A percentile compares a stretch with the other conserved stretches of the same genome.
phyloP scores from a whole-genome alignment of 2,113 vertebrate genomes.

The Nannospalax galili region DNA sequence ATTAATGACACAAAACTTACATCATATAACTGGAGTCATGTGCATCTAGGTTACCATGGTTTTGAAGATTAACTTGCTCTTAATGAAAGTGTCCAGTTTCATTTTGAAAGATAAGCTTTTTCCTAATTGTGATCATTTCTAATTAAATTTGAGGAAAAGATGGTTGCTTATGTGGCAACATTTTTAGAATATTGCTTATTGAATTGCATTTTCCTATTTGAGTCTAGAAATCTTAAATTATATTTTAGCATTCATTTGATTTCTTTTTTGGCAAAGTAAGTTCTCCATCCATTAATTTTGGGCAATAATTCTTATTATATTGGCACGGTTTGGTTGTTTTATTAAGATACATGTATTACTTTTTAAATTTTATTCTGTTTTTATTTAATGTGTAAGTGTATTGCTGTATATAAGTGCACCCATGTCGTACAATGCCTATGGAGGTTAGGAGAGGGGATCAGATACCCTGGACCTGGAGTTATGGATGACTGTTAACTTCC shows the following conservation, averaged over 20 bases:
- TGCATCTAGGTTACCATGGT: not conserved
- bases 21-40: not conserved
- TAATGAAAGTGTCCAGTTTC: constrained; percentile 21
- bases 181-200: constrained; percentile 70
- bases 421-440: too few relatives aligned
- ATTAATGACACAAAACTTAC: constrained; percentile 20
- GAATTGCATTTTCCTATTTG: constrained; percentile 68
- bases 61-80: not conserved
- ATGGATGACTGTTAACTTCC: too few relatives aligned
- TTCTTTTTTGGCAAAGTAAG: constrained; percentile 31
- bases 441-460: too few relatives aligned
- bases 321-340: not conserved
- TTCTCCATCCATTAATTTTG: constrained; percentile 22
- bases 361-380: not conserved
- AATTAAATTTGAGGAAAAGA: constrained; percentile 60
- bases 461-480: too few relatives aligned
- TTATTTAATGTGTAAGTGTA: too few relatives aligned
- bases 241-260: not conserved
- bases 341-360: constrained; percentile 56
- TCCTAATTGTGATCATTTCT: constrained; percentile 54
- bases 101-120: constrained; percentile 56
- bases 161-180: constrained; percentile 50
- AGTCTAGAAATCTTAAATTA: constrained; percentile 70
- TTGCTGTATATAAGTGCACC: too few relatives aligned
- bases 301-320: constrained; percentile 27